A percentile compares a stretch with the other conserved stretches of the same genome.
Evolutionary conservation across 2,113 vertebrate genomes (phyloP).

Genomic region (Smithornis capensis): DNA sequence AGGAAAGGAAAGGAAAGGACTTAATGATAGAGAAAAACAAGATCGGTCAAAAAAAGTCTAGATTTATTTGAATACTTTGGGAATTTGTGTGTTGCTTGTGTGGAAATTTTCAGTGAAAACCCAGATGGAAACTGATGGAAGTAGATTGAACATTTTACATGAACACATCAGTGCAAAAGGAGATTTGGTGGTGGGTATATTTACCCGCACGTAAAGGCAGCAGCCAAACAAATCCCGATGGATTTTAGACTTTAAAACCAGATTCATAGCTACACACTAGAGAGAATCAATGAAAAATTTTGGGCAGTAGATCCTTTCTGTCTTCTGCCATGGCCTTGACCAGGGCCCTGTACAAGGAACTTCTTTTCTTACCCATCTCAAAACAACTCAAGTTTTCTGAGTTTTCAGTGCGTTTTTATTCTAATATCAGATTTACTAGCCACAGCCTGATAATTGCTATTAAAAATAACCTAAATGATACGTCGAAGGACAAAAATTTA

Average conservation of each 20-base stretch:
- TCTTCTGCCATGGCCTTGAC: background rate
- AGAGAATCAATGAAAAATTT: background rate
- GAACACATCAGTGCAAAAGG: background rate
- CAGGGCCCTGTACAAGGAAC: background rate
- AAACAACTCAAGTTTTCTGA: background rate
- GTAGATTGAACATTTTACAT: background rate
- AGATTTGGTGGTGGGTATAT: background rate
- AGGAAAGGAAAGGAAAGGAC: background rate
- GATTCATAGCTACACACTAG: background rate
- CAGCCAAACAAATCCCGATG: background rate
- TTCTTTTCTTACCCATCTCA: background rate
- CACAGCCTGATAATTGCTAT: background rate
- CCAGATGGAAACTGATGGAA: background rate
- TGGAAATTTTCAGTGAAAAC: background rate
- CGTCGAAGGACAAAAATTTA: rapidly evolving
- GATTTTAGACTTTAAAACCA: background rate
- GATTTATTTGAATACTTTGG: background rate
- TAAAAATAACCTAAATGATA: background rate
- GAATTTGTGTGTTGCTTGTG: background rate
- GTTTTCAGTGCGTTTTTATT: background rate
- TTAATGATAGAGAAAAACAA: rapidly evolving
- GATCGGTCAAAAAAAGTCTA: background rate
- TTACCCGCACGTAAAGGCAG: background rate
- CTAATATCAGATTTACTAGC: background rate
- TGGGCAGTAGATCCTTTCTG: rapidly evolving